A percentile compares a stretch with the other conserved stretches of the same genome.
These are phyloP conservation scores for Drosophila lacertosa DNA, from an alignment of 1,140 invertebrate genomes.

Conservation along the genomic window DNA sequence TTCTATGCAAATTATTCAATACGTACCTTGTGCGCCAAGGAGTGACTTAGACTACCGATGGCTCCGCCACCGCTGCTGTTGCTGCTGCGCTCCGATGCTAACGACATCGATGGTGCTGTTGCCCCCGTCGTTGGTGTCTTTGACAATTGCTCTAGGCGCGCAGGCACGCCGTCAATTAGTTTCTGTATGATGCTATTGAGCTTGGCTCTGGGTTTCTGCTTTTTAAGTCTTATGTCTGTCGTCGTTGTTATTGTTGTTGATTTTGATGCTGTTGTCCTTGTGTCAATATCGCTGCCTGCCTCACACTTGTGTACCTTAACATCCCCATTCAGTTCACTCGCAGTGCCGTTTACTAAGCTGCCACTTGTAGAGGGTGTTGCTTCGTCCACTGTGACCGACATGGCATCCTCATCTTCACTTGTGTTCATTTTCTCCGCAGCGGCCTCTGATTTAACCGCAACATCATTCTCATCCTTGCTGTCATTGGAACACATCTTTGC, in stretches of 20 bases:
- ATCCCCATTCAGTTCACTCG: slow-evolving; percentile 58
- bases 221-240: slow-evolving; percentile 65
- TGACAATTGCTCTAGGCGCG: slow-evolving; percentile 72
- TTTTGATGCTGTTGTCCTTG: neutral
- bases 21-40: slow-evolving; percentile 67
- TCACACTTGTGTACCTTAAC: slow-evolving; percentile 38
- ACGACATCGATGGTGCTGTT: slow-evolving; percentile 4
- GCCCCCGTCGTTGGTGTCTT: slow-evolving; percentile 48
- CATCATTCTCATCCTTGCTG: slow-evolving; percentile 15
- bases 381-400: slow-evolving; percentile 33
- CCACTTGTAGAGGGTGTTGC: slow-evolving; percentile 1
- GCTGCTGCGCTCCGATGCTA: slow-evolving; percentile 37
- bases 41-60: slow-evolving; percentile 66
- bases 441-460: slow-evolving; percentile 12
- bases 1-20: no score
- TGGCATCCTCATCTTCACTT: slow-evolving; percentile 66
- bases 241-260: neutral
- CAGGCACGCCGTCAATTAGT: slow-evolving; percentile 75
- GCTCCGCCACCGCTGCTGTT: slow-evolving; percentile 53
- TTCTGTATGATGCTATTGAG: slow-evolving; percentile 80
- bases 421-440: slow-evolving; percentile 75
- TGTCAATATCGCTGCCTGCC: slow-evolving; percentile 7
- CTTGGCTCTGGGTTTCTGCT: slow-evolving; percentile 70
- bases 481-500: slow-evolving; percentile 26
- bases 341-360: slow-evolving; percentile 46